Conservation (phyloP, 1,140 invertebrate genomes). For the Trichonephila clavipes region DNA sequence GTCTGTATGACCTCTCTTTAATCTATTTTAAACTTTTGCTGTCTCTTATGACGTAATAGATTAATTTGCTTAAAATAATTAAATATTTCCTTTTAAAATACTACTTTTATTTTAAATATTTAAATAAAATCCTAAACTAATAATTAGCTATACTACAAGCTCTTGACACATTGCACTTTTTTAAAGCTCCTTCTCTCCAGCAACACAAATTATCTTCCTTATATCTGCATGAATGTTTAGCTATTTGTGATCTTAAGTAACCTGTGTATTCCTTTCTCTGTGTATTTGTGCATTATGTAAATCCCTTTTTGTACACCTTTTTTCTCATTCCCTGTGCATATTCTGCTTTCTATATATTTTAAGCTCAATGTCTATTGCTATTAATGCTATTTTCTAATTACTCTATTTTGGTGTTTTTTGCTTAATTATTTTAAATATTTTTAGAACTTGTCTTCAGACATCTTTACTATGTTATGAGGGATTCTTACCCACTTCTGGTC, state of each 20-base stretch:
- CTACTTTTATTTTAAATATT: too few relatives aligned
- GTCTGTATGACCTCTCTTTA: too few relatives aligned
- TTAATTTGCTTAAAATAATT: too few relatives aligned
- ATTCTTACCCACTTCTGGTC: slow-evolving; percentile 74
- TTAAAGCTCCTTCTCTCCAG: neutral
- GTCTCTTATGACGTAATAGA: too few relatives aligned
- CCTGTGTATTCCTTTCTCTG: neutral
- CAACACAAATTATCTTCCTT: neutral
- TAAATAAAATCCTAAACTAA: too few relatives aligned
- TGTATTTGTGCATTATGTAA: slow-evolving; percentile 4
- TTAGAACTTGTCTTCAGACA: slow-evolving; percentile 71
- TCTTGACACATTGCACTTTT: neutral
- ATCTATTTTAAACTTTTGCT: too few relatives aligned
- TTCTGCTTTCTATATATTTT: neutral
- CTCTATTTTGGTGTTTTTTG: slow-evolving; percentile 31
- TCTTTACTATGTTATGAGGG: slow-evolving; percentile 76
- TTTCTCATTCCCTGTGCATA: neutral
- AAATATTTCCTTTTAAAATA: too few relatives aligned
- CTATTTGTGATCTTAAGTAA: neutral
- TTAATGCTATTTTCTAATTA: slow-evolving; percentile 25
- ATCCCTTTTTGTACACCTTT: neutral
- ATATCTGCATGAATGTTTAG: slow-evolving; percentile 12
- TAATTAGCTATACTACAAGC: too few relatives aligned
- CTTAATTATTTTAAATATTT: slow-evolving; percentile 73
- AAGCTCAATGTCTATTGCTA: slow-evolving; percentile 11